Evolutionary conservation across 35 echinoderm and acorn worm species (phyloP).

Genomic region (Stichopus chloronotus): DNA sequence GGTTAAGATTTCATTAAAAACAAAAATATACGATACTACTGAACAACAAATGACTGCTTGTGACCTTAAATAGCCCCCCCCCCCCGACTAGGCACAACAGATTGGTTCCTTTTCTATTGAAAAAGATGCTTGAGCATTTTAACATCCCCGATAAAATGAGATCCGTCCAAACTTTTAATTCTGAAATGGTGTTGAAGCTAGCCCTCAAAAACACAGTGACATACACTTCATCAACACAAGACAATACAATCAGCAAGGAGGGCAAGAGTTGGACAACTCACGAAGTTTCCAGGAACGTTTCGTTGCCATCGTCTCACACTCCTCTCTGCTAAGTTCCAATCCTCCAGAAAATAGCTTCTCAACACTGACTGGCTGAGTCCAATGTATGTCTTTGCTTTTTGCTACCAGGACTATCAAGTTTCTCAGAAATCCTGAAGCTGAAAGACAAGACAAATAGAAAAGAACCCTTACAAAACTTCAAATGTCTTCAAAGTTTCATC

Average conservation of each 20-base stretch:
- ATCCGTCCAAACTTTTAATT: background rate
- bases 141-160: no score
- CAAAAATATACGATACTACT: no score
- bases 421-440: background rate
- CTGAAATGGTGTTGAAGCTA: background rate
- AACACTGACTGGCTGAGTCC: background rate
- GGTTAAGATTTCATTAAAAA: no score
- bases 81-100: no score
- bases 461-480: background rate
- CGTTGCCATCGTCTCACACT: slow-evolving; percentile 5
- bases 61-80: no score
- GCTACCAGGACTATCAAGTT: background rate
- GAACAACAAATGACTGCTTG: no score
- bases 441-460: background rate
- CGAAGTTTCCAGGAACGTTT: slow-evolving; percentile 39
- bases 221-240: no score
- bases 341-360: no score
- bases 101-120: no score
- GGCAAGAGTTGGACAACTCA: background rate
- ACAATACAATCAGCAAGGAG: no score
- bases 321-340: background rate
- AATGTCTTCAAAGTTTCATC: background rate
- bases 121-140: no score
- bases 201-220: background rate
- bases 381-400: background rate